phyloP scores from a whole-genome alignment of 2,113 vertebrate genomes.

The Diglossa brunneiventris region DNA sequence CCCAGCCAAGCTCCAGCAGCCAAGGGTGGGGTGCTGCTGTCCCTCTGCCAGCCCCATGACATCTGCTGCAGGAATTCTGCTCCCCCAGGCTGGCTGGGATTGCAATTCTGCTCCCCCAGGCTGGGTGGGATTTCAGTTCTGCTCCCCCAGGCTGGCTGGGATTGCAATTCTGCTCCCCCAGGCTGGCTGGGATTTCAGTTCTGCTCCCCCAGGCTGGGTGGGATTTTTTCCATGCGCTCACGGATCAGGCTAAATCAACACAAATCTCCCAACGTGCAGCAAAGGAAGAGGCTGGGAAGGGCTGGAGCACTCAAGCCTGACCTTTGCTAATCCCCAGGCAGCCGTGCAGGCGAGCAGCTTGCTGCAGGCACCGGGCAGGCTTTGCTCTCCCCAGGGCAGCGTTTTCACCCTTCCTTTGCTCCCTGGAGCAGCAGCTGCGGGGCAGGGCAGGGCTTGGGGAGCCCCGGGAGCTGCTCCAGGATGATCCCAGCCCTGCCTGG shows the following conservation, averaged over 20 bases:
- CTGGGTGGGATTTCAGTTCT: too few relatives aligned
- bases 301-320: slow-evolving; percentile 24
- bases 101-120: background rate
- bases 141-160: too few relatives aligned
- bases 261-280: background rate
- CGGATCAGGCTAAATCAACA: slow-evolving; percentile 31
- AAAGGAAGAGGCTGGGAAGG: slow-evolving; percentile 57
- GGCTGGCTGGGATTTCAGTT: too few relatives aligned
- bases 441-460: background rate
- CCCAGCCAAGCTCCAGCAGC: background rate
- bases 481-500: background rate
- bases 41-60: background rate
- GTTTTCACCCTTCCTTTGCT: background rate
- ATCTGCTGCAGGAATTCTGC: slow-evolving; percentile 36
- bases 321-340: slow-evolving; percentile 61
- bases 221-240: background rate
- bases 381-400: slow-evolving; percentile 30
- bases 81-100: slow-evolving; percentile 45
- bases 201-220: too few relatives aligned
- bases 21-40: background rate
- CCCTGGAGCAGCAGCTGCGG: slow-evolving; percentile 7
- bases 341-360: background rate
- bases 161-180: too few relatives aligned
- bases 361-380: slow-evolving; percentile 30
- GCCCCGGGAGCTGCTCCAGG: background rate